Evolutionary conservation across 2,113 vertebrate species (phyloP).

Genomic region (Marcusenius ussheri): DNA sequence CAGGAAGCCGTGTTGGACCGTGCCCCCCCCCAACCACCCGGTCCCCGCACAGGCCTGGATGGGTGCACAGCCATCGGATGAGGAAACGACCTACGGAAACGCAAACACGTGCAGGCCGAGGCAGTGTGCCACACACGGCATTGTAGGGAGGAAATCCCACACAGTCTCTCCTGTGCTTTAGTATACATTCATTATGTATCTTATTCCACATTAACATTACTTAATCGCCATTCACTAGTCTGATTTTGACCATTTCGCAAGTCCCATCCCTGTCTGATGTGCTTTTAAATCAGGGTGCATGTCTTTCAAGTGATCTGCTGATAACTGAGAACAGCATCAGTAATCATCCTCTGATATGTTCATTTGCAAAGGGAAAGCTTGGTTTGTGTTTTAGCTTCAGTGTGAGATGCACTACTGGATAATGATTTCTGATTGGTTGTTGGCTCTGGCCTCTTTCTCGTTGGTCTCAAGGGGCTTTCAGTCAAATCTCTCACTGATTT

Average conservation of each 20-base stretch:
- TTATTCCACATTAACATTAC: background rate
- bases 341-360: background rate
- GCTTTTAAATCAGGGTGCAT: background rate
- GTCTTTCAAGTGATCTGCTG: background rate
- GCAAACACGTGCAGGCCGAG: background rate
- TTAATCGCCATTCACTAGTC: background rate
- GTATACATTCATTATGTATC: background rate
- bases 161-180: background rate
- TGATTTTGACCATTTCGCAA: background rate
- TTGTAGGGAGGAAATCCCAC: background rate
- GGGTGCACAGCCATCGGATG: background rate
- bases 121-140: background rate
- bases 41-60: constrained; percentile 17
- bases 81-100: background rate
- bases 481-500: background rate
- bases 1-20: constrained; percentile 38
- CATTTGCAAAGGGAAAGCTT: background rate
- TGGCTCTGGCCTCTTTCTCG: background rate
- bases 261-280: background rate
- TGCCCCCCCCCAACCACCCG: background rate
- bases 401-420: background rate
- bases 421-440: background rate
- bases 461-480: background rate
- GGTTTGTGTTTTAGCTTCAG: background rate
- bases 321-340: background rate